Evolutionary conservation across 1,140 invertebrate species (phyloP).

Genomic region (Rhynchophorus ferrugineus): DNA sequence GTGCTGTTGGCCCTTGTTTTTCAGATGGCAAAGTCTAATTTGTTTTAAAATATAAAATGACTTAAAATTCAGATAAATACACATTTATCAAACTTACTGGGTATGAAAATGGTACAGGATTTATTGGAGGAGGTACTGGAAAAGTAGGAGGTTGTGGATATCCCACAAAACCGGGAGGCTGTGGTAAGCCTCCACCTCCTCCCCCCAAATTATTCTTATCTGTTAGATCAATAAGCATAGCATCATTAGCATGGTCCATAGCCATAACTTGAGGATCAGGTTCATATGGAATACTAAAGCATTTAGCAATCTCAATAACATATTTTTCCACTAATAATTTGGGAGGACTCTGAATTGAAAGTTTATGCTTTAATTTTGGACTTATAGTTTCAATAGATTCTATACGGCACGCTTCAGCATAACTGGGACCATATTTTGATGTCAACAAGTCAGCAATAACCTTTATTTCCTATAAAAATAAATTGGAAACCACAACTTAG

Average conservation of each 20-base stretch:
- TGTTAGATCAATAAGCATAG: slow-evolving; percentile 73
- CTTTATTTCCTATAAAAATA: slow-evolving; percentile 67
- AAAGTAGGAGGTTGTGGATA: slow-evolving; percentile 60
- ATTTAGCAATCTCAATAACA: slow-evolving; percentile 93
- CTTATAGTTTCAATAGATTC: slow-evolving; percentile 77
- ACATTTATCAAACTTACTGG: slow-evolving; percentile 42
- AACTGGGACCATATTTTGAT: slow-evolving; percentile 91
- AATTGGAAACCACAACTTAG: slow-evolving; percentile 5
- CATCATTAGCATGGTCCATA: slow-evolving; percentile 60
- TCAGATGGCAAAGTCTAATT: slow-evolving; percentile 2
- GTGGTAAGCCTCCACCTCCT: slow-evolving; percentile 45
- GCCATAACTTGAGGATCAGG: slow-evolving; percentile 88
- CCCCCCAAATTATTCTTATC: slow-evolving; percentile 53
- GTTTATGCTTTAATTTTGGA: slow-evolving; percentile 92
- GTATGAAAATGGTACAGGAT: slow-evolving; percentile 49
- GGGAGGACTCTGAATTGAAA: slow-evolving; percentile 92
- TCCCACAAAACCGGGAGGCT: slow-evolving; percentile 72
- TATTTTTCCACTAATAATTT: slow-evolving; percentile 95
- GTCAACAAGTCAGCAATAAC: slow-evolving; percentile 84
- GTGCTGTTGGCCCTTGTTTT: slow-evolving; percentile 37
- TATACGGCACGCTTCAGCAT: slow-evolving; percentile 75
- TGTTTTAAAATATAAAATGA: neutral
- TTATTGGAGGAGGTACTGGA: slow-evolving; percentile 44
- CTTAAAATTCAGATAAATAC: slow-evolving; percentile 10
- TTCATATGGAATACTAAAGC: slow-evolving; percentile 85